Base-by-base conservation (phyloP, 2,797 vertebrate species). In the Peromyscus attwateri region DNA sequence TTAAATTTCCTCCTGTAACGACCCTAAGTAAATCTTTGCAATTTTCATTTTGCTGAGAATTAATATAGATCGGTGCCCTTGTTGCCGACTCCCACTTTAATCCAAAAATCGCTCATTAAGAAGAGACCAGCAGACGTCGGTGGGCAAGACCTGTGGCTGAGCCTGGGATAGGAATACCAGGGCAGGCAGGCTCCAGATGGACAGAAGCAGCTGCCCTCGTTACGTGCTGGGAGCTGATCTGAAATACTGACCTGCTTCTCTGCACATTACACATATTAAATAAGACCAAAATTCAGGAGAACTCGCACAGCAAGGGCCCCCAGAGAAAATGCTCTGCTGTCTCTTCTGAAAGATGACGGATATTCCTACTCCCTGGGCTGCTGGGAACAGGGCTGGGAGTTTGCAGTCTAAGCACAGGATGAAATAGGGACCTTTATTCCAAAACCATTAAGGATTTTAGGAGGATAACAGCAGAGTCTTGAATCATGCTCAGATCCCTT, bases 21-120 rank as follows among this genome's bases (percentile, higher is more conserved):
- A 99, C 99, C 99, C 99, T 98, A 99, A 99, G 99, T 99, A 99
- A 99, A 99, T 99, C 99, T 99, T 99, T 99, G 99, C 99, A 99
- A 99, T 99, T 99, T 99, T 99, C 99, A 99, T 99, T 99, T 99
- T 99, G 99, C 98, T 98, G 99, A 99, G 99, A 99, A 99, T 99
- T 99, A 99, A 99, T 99, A 99, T 99, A 99, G 99, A 99, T 99
- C 98, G 92, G 97, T 98, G 97, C 97, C 97, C 98, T 90, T 98
- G 96, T 98, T 97, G 97, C 96, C 97, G 98, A 97, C 96, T 96
- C 98, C 98, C 98, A 97, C 98, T 98, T 99, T 99, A 99, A 99
- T 99, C 99, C 99, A 98, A 98, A 55, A 99, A 99, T 99, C 99
- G 98, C 98, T 98, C 98, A 98, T 99, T 99, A 99, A 99, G 98